A percentile compares a stretch with the other conserved stretches of the same genome.
Conservation (phyloP, 2,113 vertebrate genomes). For the Misgurnus anguillicaudatus region DNA sequence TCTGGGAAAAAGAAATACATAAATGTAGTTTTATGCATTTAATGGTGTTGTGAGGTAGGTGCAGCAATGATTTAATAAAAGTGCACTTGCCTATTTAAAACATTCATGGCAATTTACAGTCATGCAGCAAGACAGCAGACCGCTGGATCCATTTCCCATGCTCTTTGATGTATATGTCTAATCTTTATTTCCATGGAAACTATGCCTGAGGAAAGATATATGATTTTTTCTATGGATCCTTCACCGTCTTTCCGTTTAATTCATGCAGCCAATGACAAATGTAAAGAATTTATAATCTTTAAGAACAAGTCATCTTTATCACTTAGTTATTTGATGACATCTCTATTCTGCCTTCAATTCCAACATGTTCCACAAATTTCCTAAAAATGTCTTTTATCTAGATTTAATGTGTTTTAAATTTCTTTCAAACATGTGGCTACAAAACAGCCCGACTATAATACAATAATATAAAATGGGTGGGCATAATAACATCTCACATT, state of each 20-base stretch:
- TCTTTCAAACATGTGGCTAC: too few relatives aligned
- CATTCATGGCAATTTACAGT: slow-evolving; percentile 10
- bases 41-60: slow-evolving; percentile 11
- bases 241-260: neutral
- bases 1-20: slow-evolving; percentile 14
- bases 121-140: neutral
- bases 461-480: too few relatives aligned
- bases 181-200: slow-evolving; percentile 51
- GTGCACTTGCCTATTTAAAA: slow-evolving; percentile 12
- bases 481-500: too few relatives aligned
- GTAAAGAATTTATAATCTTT: neutral
- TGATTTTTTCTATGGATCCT: neutral
- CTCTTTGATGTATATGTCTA: slow-evolving; percentile 34
- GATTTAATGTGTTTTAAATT: too few relatives aligned
- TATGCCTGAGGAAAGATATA: slow-evolving; percentile 4
- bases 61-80: slow-evolving; percentile 1
- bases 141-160: slow-evolving; percentile 1
- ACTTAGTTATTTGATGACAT: neutral
- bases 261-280: neutral
- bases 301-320: neutral
- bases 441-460: too few relatives aligned
- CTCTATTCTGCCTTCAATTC: neutral
- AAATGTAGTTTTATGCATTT: slow-evolving; percentile 32
- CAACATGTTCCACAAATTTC: too few relatives aligned
- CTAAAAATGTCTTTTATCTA: too few relatives aligned